Percentiles rank a stretch among this genome's conserved stretches.
phyloP scores from a whole-genome alignment of 2,888 invertebrate species.

The Drosophila percnosoma region DNA sequence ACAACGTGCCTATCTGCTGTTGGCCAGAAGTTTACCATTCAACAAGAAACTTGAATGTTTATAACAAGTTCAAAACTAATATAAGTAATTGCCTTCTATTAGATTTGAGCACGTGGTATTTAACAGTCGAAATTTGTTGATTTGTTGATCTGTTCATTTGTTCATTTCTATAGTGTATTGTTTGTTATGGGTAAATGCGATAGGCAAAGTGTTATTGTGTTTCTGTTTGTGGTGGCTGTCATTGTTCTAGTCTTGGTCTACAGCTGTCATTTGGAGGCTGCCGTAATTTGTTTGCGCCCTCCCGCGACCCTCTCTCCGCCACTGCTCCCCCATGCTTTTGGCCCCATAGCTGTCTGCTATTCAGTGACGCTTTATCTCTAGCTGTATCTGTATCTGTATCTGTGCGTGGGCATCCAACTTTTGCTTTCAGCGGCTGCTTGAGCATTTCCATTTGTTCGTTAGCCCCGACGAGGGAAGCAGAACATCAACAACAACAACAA shows the following conservation, averaged over 20 bases:
- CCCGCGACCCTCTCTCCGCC: background rate
- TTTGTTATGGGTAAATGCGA: conserved; percentile 22
- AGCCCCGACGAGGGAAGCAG: conserved; percentile 2
- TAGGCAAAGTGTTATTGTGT: conserved; percentile 46
- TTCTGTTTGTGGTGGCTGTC: conserved; percentile 56
- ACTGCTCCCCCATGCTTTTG: background rate
- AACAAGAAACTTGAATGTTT: background rate
- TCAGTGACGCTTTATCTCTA: conserved; percentile 34
- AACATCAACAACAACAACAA: background rate
- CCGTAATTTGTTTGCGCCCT: conserved; percentile 68
- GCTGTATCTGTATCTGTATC: conserved; percentile 7
- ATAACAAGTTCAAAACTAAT: background rate
- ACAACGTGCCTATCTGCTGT: background rate
- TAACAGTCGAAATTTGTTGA: conserved; percentile 18
- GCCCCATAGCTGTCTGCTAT: conserved; percentile 4
- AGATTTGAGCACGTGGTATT: conserved; percentile 18
- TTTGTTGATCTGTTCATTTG: conserved; percentile 20
- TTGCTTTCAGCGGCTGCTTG: conserved; percentile 74
- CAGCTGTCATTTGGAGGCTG: conserved; percentile 74
- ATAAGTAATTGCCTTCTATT: background rate
- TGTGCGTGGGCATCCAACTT: conserved; percentile 68
- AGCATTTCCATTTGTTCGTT: conserved; percentile 69
- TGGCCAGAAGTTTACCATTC: background rate
- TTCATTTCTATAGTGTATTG: conserved; percentile 7
- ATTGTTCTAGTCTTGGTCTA: conserved; percentile 53